Percentiles rank a stretch among this genome's conserved stretches.
Evolutionary conservation across 2,888 invertebrate genomes (phyloP).

Genomic region (Epirrita christyi): DNA sequence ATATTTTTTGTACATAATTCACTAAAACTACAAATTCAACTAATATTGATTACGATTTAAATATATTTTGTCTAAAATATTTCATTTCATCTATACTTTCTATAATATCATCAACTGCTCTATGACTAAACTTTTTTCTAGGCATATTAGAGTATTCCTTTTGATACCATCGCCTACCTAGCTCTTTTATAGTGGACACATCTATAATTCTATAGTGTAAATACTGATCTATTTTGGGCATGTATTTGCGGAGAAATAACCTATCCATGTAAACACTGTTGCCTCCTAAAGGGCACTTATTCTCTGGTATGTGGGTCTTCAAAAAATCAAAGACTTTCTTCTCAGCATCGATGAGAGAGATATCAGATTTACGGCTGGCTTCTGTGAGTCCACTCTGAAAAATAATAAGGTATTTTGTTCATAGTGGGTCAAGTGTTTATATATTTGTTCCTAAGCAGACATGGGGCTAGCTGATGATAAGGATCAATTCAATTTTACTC

Average conservation of each 20-base stretch:
- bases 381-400: slow-evolving; percentile 92
- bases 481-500: no score
- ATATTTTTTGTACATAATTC: no score
- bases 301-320: slow-evolving; percentile 79
- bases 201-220: slow-evolving; percentile 97
- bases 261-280: slow-evolving; percentile 95
- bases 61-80: slow-evolving; percentile 89
- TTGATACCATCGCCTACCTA: slow-evolving; percentile 91
- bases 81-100: slow-evolving; percentile 94
- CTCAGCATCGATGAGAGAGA: slow-evolving; percentile 89
- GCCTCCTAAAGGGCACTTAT: slow-evolving; percentile 92
- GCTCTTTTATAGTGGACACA: slow-evolving; percentile 95
- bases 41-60: slow-evolving; percentile 59
- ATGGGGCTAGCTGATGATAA: no score
- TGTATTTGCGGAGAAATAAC: slow-evolving; percentile 91
- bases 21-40: no score
- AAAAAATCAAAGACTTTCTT: slow-evolving; percentile 89
- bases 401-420: not conserved
- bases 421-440: no score
- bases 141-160: slow-evolving; percentile 84
- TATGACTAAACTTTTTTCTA: slow-evolving; percentile 87
- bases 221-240: slow-evolving; percentile 91
- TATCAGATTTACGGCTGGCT: slow-evolving; percentile 87
- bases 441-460: no score
- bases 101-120: slow-evolving; percentile 92